These are phyloP conservation scores for Delphinus delphis DNA, from an alignment of 2,113 vertebrate species.

Conservation along the genomic window DNA sequence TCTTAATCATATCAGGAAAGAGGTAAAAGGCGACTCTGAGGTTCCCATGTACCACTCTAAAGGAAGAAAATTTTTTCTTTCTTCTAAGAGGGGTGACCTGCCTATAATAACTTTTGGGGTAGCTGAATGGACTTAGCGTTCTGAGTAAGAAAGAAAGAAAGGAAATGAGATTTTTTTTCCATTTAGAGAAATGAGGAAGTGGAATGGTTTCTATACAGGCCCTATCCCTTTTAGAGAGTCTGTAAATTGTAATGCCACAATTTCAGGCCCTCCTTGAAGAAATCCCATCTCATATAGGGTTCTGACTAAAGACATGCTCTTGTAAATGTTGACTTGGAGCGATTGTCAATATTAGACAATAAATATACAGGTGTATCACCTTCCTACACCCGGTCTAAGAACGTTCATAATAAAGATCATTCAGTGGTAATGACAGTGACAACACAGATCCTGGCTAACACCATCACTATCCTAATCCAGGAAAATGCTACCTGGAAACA, in stretches of 20 bases:
- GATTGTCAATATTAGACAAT: background rate
- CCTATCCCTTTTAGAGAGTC: background rate
- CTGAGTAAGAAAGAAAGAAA: constrained; percentile 31
- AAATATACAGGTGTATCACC: background rate
- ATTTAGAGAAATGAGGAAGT: constrained; percentile 52
- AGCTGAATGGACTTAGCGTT: background rate
- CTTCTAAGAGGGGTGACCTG: background rate
- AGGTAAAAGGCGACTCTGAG: background rate
- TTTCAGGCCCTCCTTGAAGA: constrained; percentile 16
- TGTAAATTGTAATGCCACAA: background rate
- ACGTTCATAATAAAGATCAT: background rate
- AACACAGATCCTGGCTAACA: background rate
- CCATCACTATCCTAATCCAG: background rate
- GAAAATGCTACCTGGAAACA: background rate
- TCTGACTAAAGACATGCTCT: background rate
- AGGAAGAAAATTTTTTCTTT: background rate
- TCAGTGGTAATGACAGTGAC: background rate
- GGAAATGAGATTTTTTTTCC: constrained; percentile 35
- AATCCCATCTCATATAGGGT: background rate
- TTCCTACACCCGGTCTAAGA: background rate
- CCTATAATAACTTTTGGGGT: background rate
- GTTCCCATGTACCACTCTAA: background rate
- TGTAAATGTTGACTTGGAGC: background rate
- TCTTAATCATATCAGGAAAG: constrained; percentile 13
- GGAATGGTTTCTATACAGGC: background rate